These are phyloP conservation scores for Intoshia linei DNA, from an alignment of 1,140 invertebrate species.

Conservation along the genomic window DNA sequence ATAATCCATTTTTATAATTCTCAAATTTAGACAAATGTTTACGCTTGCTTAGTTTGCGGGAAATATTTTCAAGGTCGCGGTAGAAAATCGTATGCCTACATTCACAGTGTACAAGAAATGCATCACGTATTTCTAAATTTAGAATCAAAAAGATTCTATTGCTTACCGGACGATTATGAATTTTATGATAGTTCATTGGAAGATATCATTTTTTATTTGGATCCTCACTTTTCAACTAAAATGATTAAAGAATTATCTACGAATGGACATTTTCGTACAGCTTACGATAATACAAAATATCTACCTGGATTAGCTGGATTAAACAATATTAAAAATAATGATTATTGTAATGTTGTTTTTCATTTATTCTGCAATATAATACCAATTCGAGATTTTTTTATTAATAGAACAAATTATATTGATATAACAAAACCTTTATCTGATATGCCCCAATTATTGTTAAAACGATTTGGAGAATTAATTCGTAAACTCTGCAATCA, in stretches of 20 bases:
- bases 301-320: conserved; percentile 66
- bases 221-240: conserved; percentile 58
- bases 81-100: conserved; percentile 86
- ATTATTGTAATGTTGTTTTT: conserved; percentile 90
- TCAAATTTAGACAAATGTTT: too few relatives aligned
- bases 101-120: conserved; percentile 71
- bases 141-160: conserved; percentile 84
- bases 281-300: conserved; percentile 80
- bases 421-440: conserved; percentile 3
- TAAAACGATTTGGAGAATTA: conserved; percentile 78
- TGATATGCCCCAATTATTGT: conserved; percentile 36
- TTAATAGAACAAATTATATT: conserved; percentile 2
- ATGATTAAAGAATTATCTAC: conserved; percentile 46
- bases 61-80: conserved; percentile 94
- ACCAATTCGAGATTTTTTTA: conserved; percentile 5
- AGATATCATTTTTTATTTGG: conserved; percentile 60
- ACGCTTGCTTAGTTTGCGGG: conserved; percentile 94
- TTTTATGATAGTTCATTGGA: conserved; percentile 91
- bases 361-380: too few relatives aligned
- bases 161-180: conserved; percentile 94
- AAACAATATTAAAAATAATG: conserved; percentile 72
- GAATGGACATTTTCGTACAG: conserved; percentile 51
- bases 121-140: conserved; percentile 95
- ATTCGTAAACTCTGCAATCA: conserved; percentile 95
- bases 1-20: too few relatives aligned